Conservation (phyloP, 1,140 invertebrate genomes). For the Hylaeus volcanicus region DNA sequence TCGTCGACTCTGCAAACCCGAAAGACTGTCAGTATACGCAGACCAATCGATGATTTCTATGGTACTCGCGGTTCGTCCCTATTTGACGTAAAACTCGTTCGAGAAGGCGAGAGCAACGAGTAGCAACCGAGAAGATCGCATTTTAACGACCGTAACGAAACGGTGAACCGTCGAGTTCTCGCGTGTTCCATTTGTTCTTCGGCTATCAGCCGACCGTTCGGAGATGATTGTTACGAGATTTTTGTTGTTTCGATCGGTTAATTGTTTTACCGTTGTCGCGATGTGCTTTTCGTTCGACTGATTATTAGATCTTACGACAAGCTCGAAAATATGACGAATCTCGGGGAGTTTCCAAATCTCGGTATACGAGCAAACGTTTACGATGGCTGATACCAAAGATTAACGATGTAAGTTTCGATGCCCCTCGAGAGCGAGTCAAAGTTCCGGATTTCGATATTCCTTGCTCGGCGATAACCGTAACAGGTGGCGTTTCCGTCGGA, state of each 20-base stretch:
- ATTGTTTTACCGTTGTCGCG: too few relatives aligned
- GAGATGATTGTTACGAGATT: too few relatives aligned
- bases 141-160: too few relatives aligned
- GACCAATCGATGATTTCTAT: slow-evolving; percentile 50
- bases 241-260: too few relatives aligned
- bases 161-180: too few relatives aligned
- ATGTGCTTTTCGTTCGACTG: too few relatives aligned
- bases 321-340: slow-evolving; percentile 27
- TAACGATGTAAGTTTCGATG: slow-evolving; percentile 70
- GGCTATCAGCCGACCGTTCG: too few relatives aligned
- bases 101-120: too few relatives aligned
- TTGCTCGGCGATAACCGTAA: not conserved
- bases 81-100: slow-evolving; percentile 13
- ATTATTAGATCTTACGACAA: too few relatives aligned
- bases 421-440: slow-evolving; percentile 55
- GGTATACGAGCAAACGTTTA: slow-evolving; percentile 34
- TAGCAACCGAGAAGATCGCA: not conserved
- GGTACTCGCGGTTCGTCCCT: slow-evolving; percentile 47
- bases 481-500: not conserved
- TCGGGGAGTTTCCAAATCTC: slow-evolving; percentile 32
- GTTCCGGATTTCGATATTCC: slow-evolving; percentile 8
- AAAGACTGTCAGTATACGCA: slow-evolving; percentile 65
- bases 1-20: slow-evolving; percentile 37
- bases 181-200: too few relatives aligned
- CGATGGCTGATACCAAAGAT: slow-evolving; percentile 79